A percentile compares a stretch with the other conserved stretches of the same genome.
Evolutionary conservation across 2,888 invertebrate species (phyloP).

Genomic region (Neoscelio sp.): DNA sequence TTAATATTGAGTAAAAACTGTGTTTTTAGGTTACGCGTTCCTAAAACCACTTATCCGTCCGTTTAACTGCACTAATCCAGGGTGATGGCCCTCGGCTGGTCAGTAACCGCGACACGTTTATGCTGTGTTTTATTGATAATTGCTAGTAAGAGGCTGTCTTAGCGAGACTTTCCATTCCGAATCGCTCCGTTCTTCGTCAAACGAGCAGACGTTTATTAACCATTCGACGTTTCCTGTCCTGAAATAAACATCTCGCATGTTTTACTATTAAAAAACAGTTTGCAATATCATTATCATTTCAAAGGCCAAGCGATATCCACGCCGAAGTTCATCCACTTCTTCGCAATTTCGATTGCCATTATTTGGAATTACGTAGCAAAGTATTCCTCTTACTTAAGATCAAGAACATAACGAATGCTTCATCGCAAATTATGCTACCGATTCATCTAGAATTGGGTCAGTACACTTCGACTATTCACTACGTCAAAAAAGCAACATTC

Average conservation of each 20-base stretch:
- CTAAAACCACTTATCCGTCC: no score
- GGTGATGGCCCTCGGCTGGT: no score
- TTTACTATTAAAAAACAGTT: slow-evolving; percentile 50
- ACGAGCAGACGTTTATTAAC: slow-evolving; percentile 10
- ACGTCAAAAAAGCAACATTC: no score
- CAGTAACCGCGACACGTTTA: no score
- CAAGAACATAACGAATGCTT: slow-evolving; percentile 6
- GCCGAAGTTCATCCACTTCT: slow-evolving; percentile 24
- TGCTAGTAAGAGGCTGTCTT: slow-evolving; percentile 10
- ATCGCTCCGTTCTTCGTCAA: slow-evolving; percentile 11
- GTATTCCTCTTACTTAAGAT: slow-evolving; percentile 29
- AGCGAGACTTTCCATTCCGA: slow-evolving; percentile 7
- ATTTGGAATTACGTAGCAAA: slow-evolving; percentile 38
- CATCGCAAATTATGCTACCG: slow-evolving; percentile 8
- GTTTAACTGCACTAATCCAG: no score
- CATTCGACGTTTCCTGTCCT: background rate
- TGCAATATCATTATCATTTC: slow-evolving; percentile 29
- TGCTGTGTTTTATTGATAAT: slow-evolving; percentile 40
- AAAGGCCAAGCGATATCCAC: slow-evolving; percentile 30
- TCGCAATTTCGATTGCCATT: slow-evolving; percentile 24
- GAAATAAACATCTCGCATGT: background rate
- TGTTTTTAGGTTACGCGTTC: no score
- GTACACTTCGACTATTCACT: background rate
- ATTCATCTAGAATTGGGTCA: slow-evolving; percentile 25
- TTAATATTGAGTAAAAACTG: no score